Conservation (phyloP, 2,797 vertebrate species). For the Pogoniulus pusillus region DNA sequence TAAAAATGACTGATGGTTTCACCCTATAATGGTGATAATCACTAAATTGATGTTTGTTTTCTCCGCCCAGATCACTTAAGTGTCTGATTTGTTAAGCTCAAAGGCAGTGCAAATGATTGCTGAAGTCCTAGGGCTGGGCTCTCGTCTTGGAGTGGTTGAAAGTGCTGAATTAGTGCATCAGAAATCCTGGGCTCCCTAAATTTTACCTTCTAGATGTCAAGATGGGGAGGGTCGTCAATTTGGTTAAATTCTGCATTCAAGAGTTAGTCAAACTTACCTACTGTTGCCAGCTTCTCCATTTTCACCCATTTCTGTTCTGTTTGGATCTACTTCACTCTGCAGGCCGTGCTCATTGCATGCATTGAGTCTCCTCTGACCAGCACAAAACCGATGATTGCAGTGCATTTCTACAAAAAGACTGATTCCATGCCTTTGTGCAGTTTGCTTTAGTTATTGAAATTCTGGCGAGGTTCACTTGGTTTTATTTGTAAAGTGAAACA, state of each 20-base stretch:
- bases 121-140: background rate
- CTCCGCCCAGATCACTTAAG: background rate
- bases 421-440: background rate
- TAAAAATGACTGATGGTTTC: background rate
- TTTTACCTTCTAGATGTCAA: background rate
- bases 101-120: background rate
- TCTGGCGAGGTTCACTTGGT: slow-evolving; percentile 20
- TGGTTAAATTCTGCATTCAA: background rate
- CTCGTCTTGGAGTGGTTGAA: background rate
- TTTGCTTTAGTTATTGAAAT: slow-evolving; percentile 66
- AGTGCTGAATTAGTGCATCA: background rate
- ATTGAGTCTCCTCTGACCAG: slow-evolving; percentile 33
- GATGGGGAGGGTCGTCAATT: background rate
- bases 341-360: slow-evolving; percentile 58
- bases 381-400: slow-evolving; percentile 44
- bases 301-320: background rate
- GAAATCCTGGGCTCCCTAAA: background rate
- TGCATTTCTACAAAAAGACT: slow-evolving; percentile 50
- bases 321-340: slow-evolving; percentile 38
- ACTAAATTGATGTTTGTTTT: background rate
- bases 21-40: background rate
- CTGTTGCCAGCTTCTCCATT: background rate
- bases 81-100: background rate
- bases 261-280: background rate
- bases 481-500: slow-evolving; percentile 60